Percentiles rank a stretch among this genome's conserved stretches.
phyloP scores from a whole-genome alignment of 23 tunicate species.

The Styela clava region DNA sequence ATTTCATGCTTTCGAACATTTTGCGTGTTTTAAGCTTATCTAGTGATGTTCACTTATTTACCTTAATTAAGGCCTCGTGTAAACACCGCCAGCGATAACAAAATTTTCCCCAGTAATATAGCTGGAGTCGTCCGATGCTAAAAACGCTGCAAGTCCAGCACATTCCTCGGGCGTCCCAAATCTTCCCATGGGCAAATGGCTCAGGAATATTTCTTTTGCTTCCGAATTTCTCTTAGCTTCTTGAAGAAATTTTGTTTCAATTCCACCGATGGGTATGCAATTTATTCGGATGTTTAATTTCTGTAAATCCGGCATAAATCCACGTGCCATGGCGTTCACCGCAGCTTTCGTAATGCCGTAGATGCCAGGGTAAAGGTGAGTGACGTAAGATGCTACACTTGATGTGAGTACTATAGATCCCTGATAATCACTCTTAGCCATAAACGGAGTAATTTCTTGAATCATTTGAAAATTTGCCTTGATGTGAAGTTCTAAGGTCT shows the following conservation, averaged over 20 bases:
- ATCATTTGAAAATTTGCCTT: slow-evolving; percentile 10
- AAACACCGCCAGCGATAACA: slow-evolving; percentile 21
- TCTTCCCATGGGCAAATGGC: neutral
- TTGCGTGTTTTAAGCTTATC: too few relatives aligned
- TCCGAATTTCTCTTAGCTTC: neutral
- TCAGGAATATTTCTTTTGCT: neutral
- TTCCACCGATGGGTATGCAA: slow-evolving; percentile 5
- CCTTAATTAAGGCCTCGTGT: neutral
- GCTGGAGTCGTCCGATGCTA: slow-evolving; percentile 23
- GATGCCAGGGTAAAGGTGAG: slow-evolving; percentile 14
- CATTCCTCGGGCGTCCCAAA: slow-evolving; percentile 5
- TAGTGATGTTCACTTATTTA: too few relatives aligned
- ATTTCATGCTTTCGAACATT: too few relatives aligned
- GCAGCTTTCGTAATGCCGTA: slow-evolving; percentile 24
- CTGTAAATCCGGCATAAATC: slow-evolving; percentile 14
- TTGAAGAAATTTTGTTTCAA: slow-evolving; percentile 15
- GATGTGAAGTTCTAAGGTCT: slow-evolving; percentile 16
- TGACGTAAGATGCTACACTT: neutral
- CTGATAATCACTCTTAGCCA: slow-evolving; percentile 5
- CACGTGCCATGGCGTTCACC: slow-evolving; percentile 1
- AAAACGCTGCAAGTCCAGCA: slow-evolving; percentile 17
- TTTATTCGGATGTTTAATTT: slow-evolving; percentile 31
- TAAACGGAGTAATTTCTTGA: slow-evolving; percentile 10
- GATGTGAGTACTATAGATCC: slow-evolving; percentile 14
- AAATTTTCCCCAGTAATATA: slow-evolving; percentile 24